Conservation (phyloP, 2,797 vertebrate genomes). For the Botia almorhae region DNA sequence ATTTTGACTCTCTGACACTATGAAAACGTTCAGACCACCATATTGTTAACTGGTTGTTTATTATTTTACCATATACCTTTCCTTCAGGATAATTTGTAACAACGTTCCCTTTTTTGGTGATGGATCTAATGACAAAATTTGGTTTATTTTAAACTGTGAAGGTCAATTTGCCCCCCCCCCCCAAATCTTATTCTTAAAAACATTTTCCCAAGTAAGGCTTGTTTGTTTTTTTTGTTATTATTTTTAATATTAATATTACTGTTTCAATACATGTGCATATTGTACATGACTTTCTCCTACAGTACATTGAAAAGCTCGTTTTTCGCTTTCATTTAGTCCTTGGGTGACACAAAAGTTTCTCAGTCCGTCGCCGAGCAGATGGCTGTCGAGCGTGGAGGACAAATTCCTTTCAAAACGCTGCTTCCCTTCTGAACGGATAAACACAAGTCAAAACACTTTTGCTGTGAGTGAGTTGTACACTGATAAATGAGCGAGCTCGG, state of each 20-base stretch:
- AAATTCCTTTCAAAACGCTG: neutral
- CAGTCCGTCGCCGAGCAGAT: conserved; percentile 30
- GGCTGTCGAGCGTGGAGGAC: neutral
- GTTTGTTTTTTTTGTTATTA: neutral
- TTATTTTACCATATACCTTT: too few relatives aligned
- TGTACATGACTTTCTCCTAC: neutral
- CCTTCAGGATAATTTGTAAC: too few relatives aligned
- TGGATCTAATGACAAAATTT: too few relatives aligned
- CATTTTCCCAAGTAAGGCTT: too few relatives aligned
- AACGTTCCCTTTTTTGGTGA: too few relatives aligned
- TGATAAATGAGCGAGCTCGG: conserved; percentile 44
- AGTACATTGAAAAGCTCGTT: neutral
- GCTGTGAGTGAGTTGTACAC: neutral
- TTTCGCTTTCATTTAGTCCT: neutral
- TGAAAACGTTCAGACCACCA: too few relatives aligned
- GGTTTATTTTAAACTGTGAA: too few relatives aligned
- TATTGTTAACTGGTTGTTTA: too few relatives aligned
- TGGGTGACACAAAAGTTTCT: conserved; percentile 12
- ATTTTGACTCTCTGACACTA: too few relatives aligned
- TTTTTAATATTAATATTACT: neutral
- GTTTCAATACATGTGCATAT: too few relatives aligned
- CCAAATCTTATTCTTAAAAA: too few relatives aligned
- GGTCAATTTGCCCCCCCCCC: too few relatives aligned
- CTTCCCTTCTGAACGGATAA: conserved; percentile 59
- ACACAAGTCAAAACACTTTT: conserved; percentile 62